A percentile compares a stretch with the other conserved stretches of the same genome.
Evolutionary conservation across 1,140 invertebrate genomes (phyloP).

Genomic region (Zaprionus taronus): DNA sequence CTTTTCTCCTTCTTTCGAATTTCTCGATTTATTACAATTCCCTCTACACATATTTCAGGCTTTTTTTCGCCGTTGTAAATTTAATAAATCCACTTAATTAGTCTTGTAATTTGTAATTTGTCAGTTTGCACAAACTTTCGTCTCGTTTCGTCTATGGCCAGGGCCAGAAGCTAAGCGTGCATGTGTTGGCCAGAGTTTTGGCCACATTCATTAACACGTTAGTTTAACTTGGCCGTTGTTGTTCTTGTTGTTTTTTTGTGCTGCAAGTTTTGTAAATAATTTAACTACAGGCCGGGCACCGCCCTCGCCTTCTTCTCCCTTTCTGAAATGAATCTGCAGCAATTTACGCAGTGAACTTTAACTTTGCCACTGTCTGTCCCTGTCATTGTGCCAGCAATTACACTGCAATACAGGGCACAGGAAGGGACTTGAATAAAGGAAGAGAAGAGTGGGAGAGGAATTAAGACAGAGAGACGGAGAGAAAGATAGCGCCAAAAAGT

Average conservation of each 20-base stretch:
- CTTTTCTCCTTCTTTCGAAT: conserved; percentile 5
- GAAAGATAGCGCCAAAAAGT: too few species aligned
- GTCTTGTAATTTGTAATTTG: conserved; percentile 55
- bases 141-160: neutral
- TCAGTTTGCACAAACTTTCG: conserved; percentile 38
- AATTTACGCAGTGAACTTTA: conserved; percentile 52
- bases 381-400: conserved; percentile 15
- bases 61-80: conserved; percentile 15
- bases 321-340: conserved; percentile 34
- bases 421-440: too few species aligned
- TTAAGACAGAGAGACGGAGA: too few species aligned
- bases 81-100: conserved; percentile 54
- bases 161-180: conserved; percentile 9
- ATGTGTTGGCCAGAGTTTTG: conserved; percentile 31
- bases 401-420: conserved; percentile 11
- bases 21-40: conserved; percentile 26
- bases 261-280: conserved; percentile 35
- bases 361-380: conserved; percentile 7
- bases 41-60: conserved; percentile 6
- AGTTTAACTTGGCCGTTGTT: conserved; percentile 26
- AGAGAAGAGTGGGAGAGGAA: too few species aligned
- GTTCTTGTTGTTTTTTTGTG: conserved; percentile 20
- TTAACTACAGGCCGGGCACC: conserved; percentile 36
- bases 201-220: conserved; percentile 64
- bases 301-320: neutral